These are phyloP conservation scores for Cavia aperea DNA, from an alignment of 2,113 vertebrate genomes.

Conservation along the genomic window DNA sequence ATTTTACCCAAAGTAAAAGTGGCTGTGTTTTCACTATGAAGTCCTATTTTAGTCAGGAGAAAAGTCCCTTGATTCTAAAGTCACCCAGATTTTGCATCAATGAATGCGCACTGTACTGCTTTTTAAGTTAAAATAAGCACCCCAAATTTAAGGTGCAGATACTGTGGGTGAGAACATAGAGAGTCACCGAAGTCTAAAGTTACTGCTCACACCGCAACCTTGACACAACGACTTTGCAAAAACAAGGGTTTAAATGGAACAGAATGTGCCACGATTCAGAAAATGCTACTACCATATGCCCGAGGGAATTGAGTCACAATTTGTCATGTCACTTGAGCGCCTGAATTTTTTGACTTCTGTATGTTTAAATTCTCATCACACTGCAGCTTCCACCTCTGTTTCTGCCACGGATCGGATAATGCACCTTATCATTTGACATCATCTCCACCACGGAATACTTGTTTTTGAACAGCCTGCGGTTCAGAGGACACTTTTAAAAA, in stretches of 20 bases:
- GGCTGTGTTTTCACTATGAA: neutral
- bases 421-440: conserved; percentile 33
- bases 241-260: conserved; percentile 42
- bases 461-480: conserved; percentile 42
- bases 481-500: conserved; percentile 55
- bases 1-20: neutral
- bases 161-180: neutral
- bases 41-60: neutral
- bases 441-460: conserved; percentile 41
- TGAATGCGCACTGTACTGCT: neutral
- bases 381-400: neutral
- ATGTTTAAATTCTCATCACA: conserved; percentile 58
- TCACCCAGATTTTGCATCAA: neutral
- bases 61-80: neutral
- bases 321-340: neutral
- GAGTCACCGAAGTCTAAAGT: neutral
- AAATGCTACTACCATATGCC: conserved; percentile 30
- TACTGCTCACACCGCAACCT: conserved; percentile 33
- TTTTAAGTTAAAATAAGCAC: neutral
- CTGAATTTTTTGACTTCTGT: conserved; percentile 57
- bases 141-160: neutral
- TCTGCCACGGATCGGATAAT: conserved; percentile 23
- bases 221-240: conserved; percentile 45
- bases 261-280: conserved; percentile 43
- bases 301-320: conserved; percentile 31